These are phyloP conservation scores for Lycia hirtaria DNA, from an alignment of 2,888 invertebrate genomes.

Conservation along the genomic window DNA sequence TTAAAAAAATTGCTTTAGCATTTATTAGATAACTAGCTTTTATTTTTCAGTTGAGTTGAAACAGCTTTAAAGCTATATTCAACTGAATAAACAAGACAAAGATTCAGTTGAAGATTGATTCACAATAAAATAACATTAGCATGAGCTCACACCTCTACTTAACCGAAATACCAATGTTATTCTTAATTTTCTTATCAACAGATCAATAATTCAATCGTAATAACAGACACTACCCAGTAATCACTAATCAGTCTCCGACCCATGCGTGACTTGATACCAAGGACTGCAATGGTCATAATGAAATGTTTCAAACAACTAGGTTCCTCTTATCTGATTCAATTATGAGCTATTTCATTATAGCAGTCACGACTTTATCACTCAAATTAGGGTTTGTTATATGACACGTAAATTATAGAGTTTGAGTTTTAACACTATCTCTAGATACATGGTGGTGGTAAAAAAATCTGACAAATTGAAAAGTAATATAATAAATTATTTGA, in stretches of 20 bases:
- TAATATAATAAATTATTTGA: too few species aligned
- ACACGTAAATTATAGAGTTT: conserved; percentile 61
- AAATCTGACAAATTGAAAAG: too few species aligned
- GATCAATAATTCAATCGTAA: conserved; percentile 19
- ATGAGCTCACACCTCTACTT: background rate
- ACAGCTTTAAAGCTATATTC: too few species aligned
- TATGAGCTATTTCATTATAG: conserved; percentile 73
- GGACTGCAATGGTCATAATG: conserved; percentile 64
- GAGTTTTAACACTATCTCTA: background rate
- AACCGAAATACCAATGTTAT: background rate
- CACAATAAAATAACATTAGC: too few species aligned
- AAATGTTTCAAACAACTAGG: conserved; percentile 56
- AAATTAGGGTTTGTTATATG: conserved; percentile 50
- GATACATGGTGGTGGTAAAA: too few species aligned
- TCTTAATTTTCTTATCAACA: conserved; percentile 10
- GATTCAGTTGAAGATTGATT: too few species aligned
- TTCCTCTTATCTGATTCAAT: conserved; percentile 79
- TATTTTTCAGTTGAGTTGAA: too few species aligned
- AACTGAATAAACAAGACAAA: too few species aligned
- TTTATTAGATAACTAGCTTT: too few species aligned
- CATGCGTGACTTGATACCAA: conserved; percentile 61
- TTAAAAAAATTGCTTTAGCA: too few species aligned
- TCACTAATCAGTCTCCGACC: conserved; percentile 16
- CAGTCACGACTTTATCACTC: conserved; percentile 70
- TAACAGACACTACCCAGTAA: conserved; percentile 11